Percentiles rank a stretch among this genome's conserved stretches.
These are phyloP conservation scores for Trachelus tabidus DNA, from an alignment of 2,888 invertebrate species.

Conservation along the genomic window DNA sequence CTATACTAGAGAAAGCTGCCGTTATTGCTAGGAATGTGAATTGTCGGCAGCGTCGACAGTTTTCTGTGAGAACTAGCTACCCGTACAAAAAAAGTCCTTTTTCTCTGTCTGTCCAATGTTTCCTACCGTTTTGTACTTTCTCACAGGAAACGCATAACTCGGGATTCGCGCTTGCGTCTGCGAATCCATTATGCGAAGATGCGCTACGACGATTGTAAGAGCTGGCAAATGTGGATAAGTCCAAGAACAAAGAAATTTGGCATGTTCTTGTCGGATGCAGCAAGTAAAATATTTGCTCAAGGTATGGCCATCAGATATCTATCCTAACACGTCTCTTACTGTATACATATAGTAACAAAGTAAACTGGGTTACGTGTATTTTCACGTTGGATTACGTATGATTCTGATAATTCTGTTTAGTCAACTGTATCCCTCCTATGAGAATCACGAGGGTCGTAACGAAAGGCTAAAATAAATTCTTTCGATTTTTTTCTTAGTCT, in stretches of 20 bases:
- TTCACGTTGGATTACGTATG: constrained; percentile 44
- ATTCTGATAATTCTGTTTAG: constrained; percentile 44
- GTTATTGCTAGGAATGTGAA: not conserved
- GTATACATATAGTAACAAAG: not conserved
- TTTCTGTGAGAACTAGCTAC: not conserved
- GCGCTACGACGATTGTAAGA: not conserved
- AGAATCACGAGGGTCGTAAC: too few species aligned
- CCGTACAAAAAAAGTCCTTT: too few species aligned
- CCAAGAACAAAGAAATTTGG: not conserved
- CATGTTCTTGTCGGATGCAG: not conserved
- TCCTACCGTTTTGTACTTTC: too few species aligned
- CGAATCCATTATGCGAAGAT: not conserved
- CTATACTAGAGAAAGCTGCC: not conserved
- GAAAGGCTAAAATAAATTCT: too few species aligned
- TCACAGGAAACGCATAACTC: not conserved
- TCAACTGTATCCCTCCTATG: constrained; percentile 11
- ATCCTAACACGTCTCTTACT: not conserved
- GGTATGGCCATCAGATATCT: constrained; percentile 11
- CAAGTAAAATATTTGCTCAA: constrained; percentile 47
- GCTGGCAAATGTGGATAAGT: not conserved
- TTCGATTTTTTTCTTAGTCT: too few species aligned
- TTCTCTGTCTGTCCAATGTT: too few species aligned
- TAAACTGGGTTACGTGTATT: constrained; percentile 44
- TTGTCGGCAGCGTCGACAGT: not conserved
- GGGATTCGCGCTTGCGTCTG: not conserved